These are phyloP conservation scores for Lasioglossum vierecki DNA, from an alignment of 2,888 invertebrate genomes.

Conservation along the genomic window DNA sequence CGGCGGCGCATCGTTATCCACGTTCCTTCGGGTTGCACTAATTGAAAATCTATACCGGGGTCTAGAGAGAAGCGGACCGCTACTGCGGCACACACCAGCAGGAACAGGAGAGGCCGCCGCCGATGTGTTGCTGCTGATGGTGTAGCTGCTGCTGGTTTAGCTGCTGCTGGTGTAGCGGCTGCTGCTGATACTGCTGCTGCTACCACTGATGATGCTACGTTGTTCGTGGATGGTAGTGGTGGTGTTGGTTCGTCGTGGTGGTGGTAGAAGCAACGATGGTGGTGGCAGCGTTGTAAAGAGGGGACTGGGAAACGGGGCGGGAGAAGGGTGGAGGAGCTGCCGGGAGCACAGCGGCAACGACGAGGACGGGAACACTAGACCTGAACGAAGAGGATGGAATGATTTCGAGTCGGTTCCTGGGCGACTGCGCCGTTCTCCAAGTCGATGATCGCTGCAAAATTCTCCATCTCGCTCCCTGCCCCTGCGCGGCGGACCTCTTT, in stretches of 20 bases:
- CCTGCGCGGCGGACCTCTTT: slow-evolving; percentile 41
- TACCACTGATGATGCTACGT: slow-evolving; percentile 45
- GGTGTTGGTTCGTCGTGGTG: slow-evolving; percentile 8
- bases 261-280: slow-evolving; percentile 40
- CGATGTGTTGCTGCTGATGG: slow-evolving; percentile 35
- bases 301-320: slow-evolving; percentile 40
- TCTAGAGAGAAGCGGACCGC: slow-evolving; percentile 59
- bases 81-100: slow-evolving; percentile 73
- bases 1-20: slow-evolving; percentile 63
- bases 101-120: slow-evolving; percentile 42
- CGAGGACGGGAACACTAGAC: slow-evolving; percentile 28
- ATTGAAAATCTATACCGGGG: slow-evolving; percentile 73
- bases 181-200: slow-evolving; percentile 44
- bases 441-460: slow-evolving; percentile 73
- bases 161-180: slow-evolving; percentile 26
- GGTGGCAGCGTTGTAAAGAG: slow-evolving; percentile 29
- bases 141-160: slow-evolving; percentile 25
- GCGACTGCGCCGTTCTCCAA: slow-evolving; percentile 70
- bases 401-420: slow-evolving; percentile 67
- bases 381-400: slow-evolving; percentile 46
- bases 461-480: slow-evolving; percentile 60
- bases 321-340: slow-evolving; percentile 55
- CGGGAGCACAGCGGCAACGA: slow-evolving; percentile 46
- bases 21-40: slow-evolving; percentile 57
- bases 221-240: slow-evolving; percentile 9